Evolutionary conservation across 2,888 invertebrate genomes (phyloP).

Genomic region (Metalampra italica): DNA sequence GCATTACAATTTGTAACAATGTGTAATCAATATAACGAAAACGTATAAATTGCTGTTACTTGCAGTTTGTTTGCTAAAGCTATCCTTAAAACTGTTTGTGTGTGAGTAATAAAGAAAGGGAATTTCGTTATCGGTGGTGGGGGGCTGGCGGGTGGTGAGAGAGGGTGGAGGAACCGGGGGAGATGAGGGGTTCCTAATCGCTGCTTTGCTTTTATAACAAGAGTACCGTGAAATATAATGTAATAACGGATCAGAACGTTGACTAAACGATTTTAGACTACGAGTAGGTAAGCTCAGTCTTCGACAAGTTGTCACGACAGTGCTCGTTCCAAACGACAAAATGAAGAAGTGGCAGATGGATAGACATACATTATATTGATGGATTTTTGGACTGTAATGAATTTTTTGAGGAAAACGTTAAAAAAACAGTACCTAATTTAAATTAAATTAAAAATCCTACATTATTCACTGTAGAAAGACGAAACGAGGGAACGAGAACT

Average conservation of each 20-base stretch:
- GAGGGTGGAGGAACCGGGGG: neutral
- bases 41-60: neutral
- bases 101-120: slow-evolving; percentile 12
- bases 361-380: no score
- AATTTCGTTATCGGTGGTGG: neutral
- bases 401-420: no score
- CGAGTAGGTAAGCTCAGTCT: neutral
- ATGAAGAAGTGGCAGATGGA: no score
- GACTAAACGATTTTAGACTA: neutral
- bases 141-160: neutral
- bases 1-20: no score
- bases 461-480: no score
- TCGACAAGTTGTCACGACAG: no score
- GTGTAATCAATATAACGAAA: no score
- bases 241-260: slow-evolving; percentile 1
- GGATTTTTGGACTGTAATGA: no score
- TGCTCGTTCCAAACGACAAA: no score
- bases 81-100: slow-evolving; percentile 22
- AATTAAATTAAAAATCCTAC: no score
- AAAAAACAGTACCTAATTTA: no score
- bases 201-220: slow-evolving; percentile 19
- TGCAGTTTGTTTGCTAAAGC: slow-evolving; percentile 19
- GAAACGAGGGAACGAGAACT: no score
- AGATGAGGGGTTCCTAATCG: slow-evolving; percentile 7
- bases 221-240: slow-evolving; percentile 12